Conservation (phyloP, 2,888 invertebrate genomes). For the Calliphora vomitoria region DNA sequence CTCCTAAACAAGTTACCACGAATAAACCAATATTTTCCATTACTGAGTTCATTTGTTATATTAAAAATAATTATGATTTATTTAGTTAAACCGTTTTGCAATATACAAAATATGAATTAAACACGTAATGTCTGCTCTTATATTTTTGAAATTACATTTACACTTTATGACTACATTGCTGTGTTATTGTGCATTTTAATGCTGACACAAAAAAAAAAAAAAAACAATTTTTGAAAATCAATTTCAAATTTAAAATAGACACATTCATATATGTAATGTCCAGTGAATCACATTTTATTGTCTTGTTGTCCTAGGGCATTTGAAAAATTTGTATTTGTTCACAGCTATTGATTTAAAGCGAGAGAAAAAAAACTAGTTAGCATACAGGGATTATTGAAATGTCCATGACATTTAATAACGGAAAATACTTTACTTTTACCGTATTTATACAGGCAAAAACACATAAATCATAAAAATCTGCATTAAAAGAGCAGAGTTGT, state of each 20-base stretch:
- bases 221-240: neutral
- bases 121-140: too few relatives aligned
- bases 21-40: too few relatives aligned
- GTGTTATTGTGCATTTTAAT: neutral
- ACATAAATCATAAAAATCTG: conserved; percentile 5
- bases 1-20: too few relatives aligned
- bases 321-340: neutral
- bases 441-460: neutral
- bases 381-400: conserved; percentile 19
- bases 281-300: neutral
- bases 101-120: too few relatives aligned
- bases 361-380: neutral
- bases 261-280: neutral
- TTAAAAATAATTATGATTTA: too few relatives aligned
- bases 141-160: too few relatives aligned
- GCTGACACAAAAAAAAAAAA: too few relatives aligned
- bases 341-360: neutral
- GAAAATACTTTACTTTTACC: neutral
- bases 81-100: too few relatives aligned
- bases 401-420: conserved; percentile 14
- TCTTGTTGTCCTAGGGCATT: neutral
- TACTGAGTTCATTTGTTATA: too few relatives aligned
- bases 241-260: neutral
- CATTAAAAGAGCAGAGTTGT: neutral
- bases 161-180: too few relatives aligned